These are phyloP conservation scores for Arizona elegans DNA, from an alignment of 2,113 vertebrate species.

Conservation along the genomic window DNA sequence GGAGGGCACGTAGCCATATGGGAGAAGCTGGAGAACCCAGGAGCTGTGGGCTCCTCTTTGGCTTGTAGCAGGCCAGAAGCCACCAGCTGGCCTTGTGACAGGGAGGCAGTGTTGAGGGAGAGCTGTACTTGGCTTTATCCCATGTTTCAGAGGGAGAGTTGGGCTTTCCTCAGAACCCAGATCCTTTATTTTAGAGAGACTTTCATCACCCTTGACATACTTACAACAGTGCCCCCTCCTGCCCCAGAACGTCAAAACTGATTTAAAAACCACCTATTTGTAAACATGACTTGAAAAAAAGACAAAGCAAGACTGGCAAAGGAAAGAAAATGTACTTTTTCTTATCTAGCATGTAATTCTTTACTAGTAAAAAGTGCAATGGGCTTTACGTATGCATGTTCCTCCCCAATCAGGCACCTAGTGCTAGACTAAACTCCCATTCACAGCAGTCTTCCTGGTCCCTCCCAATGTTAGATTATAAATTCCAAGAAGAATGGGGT, in stretches of 20 bases:
- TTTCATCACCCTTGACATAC: background rate
- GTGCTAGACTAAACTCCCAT: background rate
- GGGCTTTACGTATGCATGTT: background rate
- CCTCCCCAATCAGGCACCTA: background rate
- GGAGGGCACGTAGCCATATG: background rate
- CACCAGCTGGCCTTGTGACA: background rate
- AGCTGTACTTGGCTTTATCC: background rate
- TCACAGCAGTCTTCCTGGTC: background rate
- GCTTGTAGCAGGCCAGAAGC: constrained; percentile 1
- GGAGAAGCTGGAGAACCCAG: background rate
- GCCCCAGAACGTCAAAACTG: too few species aligned
- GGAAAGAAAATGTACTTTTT: background rate
- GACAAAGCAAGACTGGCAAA: background rate
- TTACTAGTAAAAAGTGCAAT: background rate
- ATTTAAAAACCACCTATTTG: background rate
- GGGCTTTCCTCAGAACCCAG: background rate
- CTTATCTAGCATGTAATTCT: background rate
- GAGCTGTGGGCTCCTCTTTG: background rate
- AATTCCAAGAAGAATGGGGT: background rate
- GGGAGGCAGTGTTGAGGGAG: background rate
- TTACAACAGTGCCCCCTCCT: background rate
- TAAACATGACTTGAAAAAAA: background rate
- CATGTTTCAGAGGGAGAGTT: background rate
- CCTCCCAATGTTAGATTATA: background rate
- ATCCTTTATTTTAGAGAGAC: background rate